A percentile compares a stretch with the other conserved stretches of the same genome.
Evolutionary conservation across 2,888 invertebrate species (phyloP).

Genomic region (Hyppa rectilinea): DNA sequence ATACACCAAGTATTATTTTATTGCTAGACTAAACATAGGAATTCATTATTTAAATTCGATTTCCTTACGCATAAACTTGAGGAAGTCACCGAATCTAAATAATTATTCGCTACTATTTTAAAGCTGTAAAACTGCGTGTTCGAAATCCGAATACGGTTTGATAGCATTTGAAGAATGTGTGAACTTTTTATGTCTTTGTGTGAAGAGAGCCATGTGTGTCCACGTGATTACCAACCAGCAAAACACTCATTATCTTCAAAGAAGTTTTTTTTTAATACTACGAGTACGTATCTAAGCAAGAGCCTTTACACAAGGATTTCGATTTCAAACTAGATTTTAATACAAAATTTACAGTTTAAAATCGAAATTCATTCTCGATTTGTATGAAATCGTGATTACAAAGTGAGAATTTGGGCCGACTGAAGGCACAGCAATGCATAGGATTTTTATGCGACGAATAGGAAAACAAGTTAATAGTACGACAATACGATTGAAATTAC

Average conservation of each 20-base stretch:
- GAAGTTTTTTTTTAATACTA: conserved; percentile 23
- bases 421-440: no score
- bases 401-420: no score
- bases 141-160: conserved; percentile 8
- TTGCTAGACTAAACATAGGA: conserved; percentile 32
- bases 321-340: background rate
- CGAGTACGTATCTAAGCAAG: background rate
- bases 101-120: conserved; percentile 34
- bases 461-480: no score
- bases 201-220: conserved; percentile 12
- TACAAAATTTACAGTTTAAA: no score
- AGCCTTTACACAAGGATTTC: background rate
- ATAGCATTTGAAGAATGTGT: conserved; percentile 4
- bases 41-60: conserved; percentile 27
- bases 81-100: conserved; percentile 42
- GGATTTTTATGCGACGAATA: no score
- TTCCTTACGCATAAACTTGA: conserved; percentile 29
- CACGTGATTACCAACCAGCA: conserved; percentile 19
- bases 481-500: no score
- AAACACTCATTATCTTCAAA: conserved; percentile 20
- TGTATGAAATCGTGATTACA: background rate
- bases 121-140: conserved; percentile 30
- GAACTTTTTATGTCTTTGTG: conserved; percentile 5
- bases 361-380: no score
- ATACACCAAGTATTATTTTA: conserved; percentile 40